Percentiles rank a stretch among this genome's conserved stretches.
These are phyloP conservation scores for Prorops nasuta DNA, from an alignment of 1,140 invertebrate genomes.

Conservation along the genomic window DNA sequence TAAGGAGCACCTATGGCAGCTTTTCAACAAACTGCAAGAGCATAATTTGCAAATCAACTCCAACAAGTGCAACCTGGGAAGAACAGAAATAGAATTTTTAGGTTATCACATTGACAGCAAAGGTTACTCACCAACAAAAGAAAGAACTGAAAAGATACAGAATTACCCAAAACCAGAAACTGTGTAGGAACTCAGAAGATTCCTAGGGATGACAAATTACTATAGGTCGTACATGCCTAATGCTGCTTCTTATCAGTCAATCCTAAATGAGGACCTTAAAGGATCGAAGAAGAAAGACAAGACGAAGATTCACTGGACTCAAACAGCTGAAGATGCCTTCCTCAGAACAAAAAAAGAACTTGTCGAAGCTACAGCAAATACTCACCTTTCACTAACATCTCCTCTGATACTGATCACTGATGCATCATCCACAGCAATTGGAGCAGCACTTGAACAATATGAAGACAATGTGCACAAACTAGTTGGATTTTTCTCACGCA, in stretches of 20 bases:
- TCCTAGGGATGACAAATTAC: conserved; percentile 15
- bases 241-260: conserved; percentile 14
- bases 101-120: neutral
- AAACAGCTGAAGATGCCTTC: conserved; percentile 14
- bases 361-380: neutral
- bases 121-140: conserved; percentile 9
- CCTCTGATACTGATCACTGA: neutral
- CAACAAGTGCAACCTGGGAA: neutral
- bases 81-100: neutral
- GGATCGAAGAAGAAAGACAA: conserved; percentile 24
- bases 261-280: conserved; percentile 17
- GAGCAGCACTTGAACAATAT: conserved; percentile 13
- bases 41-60: neutral
- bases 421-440: conserved; percentile 3
- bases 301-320: conserved; percentile 9
- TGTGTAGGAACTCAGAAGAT: neutral
- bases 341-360: conserved; percentile 25
- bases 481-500: conserved; percentile 23
- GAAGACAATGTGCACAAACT: conserved; percentile 8
- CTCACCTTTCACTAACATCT: neutral
- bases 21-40: neutral
- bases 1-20: neutral
- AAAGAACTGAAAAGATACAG: conserved; percentile 22
- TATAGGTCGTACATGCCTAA: conserved; percentile 6
- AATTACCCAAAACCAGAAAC: conserved; percentile 28